Evolutionary conservation across 2,113 vertebrate species (phyloP).

Genomic region (Progne subis): DNA sequence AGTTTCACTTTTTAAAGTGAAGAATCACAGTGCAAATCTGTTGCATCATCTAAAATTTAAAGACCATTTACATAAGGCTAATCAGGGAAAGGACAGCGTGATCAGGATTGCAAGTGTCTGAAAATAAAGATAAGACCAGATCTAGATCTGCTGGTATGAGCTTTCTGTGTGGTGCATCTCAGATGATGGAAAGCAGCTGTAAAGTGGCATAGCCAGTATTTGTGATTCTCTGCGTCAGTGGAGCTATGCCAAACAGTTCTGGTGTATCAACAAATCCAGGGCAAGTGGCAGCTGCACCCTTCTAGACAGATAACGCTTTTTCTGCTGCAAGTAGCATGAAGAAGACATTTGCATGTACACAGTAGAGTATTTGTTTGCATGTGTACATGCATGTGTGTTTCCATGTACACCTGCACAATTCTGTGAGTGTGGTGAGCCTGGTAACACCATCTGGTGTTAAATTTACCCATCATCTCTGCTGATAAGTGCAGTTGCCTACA

Average conservation of each 20-base stretch:
- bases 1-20: background rate
- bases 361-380: background rate
- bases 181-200: conserved; percentile 30
- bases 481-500: background rate
- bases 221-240: conserved; percentile 19
- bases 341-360: background rate
- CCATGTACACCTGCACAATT: background rate
- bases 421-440: background rate
- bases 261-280: conserved; percentile 12
- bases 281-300: conserved; percentile 33
- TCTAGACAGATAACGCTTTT: conserved; percentile 23
- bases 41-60: conserved; percentile 1
- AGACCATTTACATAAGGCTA: conserved; percentile 1
- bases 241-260: conserved; percentile 28
- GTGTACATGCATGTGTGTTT: background rate
- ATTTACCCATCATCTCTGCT: background rate
- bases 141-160: background rate
- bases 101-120: background rate
- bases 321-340: background rate
- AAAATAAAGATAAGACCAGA: conserved; percentile 40
- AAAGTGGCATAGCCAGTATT: conserved; percentile 9
- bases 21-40: background rate
- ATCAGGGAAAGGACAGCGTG: background rate
- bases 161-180: background rate
- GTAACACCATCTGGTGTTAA: background rate